Percentiles rank a stretch among this genome's conserved stretches.
Evolutionary conservation across 2,888 invertebrate species (phyloP).

Genomic region (Omphaloscelis lunosa): DNA sequence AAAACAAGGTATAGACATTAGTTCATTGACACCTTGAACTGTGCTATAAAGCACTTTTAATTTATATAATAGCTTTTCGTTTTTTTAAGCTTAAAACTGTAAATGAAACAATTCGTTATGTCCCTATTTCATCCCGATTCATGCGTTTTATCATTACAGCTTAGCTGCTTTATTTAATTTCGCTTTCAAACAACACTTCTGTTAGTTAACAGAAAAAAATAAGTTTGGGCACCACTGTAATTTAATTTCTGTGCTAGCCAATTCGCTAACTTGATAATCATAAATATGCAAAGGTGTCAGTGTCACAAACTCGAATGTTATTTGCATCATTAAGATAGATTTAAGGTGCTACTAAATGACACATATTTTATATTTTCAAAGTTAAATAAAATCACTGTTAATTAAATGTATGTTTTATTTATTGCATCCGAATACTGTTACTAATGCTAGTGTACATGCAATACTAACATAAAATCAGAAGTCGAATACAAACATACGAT

Average conservation of each 20-base stretch:
- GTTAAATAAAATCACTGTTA: constrained; percentile 65
- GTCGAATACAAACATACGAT: constrained; percentile 78
- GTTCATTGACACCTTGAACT: not conserved
- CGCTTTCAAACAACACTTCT: constrained; percentile 3
- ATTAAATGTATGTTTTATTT: constrained; percentile 82
- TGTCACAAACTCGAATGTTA: not conserved
- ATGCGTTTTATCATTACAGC: not conserved
- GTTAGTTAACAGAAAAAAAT: not conserved
- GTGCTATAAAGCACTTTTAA: not conserved
- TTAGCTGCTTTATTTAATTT: not conserved
- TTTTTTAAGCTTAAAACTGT: not conserved
- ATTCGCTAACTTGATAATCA: not conserved
- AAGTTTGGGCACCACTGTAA: not conserved
- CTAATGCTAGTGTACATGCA: constrained; percentile 87
- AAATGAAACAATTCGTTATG: not conserved
- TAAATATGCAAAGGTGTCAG: not conserved
- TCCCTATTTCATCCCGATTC: not conserved
- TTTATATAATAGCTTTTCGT: not conserved
- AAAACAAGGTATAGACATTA: not conserved
- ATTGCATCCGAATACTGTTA: constrained; percentile 89
- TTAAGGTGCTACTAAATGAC: constrained; percentile 53
- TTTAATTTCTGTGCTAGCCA: not conserved
- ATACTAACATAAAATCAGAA: constrained; percentile 77
- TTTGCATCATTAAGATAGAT: constrained; percentile 1
- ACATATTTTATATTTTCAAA: constrained; percentile 34